Percentiles rank a stretch among this genome's conserved stretches.
phyloP scores from a whole-genome alignment of 2,113 vertebrate species.

The Bubalus kerabau region DNA sequence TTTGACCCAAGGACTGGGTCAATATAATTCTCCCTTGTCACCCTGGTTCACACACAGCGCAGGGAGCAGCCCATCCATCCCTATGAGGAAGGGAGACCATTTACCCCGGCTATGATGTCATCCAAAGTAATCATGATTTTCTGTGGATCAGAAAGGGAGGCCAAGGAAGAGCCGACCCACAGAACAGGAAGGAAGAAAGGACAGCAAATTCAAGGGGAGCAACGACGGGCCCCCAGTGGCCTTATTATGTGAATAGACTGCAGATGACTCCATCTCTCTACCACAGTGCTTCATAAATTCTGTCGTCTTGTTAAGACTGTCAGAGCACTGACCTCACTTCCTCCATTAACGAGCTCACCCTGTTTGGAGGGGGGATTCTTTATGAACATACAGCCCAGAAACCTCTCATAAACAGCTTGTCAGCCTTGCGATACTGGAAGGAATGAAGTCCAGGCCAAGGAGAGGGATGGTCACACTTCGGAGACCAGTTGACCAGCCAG shows the following conservation, averaged over 20 bases:
- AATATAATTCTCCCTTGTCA: background rate
- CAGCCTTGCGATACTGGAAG: conserved; percentile 31
- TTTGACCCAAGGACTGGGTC: background rate
- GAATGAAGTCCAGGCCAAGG: background rate
- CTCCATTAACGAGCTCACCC: conserved; percentile 80
- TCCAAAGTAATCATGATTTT: conserved; percentile 78
- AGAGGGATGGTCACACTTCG: background rate
- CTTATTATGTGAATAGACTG: conserved; percentile 90
- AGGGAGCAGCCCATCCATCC: background rate
- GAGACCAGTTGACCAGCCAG: background rate
- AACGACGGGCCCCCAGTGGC: conserved; percentile 88
- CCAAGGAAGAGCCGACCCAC: conserved; percentile 78
- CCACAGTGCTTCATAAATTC: conserved; percentile 89
- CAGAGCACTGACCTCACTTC: conserved; percentile 88
- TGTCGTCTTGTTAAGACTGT: conserved; percentile 89
- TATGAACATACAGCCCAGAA: conserved; percentile 40
- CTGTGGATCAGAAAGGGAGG: conserved; percentile 76
- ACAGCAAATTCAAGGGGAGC: conserved; percentile 81
- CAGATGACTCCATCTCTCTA: conserved; percentile 86
- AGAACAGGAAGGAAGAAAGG: conserved; percentile 84
- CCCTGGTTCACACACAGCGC: background rate
- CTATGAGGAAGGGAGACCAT: conserved; percentile 1
- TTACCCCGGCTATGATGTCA: conserved; percentile 77
- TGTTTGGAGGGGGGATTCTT: conserved; percentile 67
- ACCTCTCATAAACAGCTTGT: conserved; percentile 30